Conservation (phyloP, 2,888 invertebrate genomes). For the Stomorhina lunata region DNA sequence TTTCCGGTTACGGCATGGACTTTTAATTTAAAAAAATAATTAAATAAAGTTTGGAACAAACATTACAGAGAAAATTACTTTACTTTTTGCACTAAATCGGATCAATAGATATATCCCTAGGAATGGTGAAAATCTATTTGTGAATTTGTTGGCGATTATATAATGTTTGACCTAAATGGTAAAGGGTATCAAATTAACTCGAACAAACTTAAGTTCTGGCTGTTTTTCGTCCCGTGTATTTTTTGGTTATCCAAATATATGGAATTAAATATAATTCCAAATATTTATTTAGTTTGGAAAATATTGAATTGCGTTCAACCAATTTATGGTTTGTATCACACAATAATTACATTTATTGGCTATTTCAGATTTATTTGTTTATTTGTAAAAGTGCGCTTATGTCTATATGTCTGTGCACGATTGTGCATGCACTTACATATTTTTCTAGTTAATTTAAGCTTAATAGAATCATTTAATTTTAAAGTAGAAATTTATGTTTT, state of each 20-base stretch:
- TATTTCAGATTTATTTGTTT: not conserved
- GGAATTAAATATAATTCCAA: not conserved
- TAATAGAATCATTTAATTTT: not conserved
- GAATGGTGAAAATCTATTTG: too few relatives aligned
- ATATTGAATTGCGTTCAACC: too few relatives aligned
- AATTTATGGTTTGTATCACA: not conserved
- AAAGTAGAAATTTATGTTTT: constrained; percentile 21
- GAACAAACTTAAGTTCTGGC: too few relatives aligned
- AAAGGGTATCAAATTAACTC: too few relatives aligned
- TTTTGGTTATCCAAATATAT: not conserved
- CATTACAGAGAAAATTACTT: too few relatives aligned
- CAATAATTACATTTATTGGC: not conserved
- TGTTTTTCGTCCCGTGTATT: not conserved
- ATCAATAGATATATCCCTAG: too few relatives aligned
- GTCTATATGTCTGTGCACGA: not conserved
- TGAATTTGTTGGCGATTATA: too few relatives aligned
- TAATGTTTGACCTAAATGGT: too few relatives aligned
- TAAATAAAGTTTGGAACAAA: too few relatives aligned
- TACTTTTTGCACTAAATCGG: too few relatives aligned
- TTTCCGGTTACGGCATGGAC: too few relatives aligned
- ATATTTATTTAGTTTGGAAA: not conserved
- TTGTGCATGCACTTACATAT: not conserved
- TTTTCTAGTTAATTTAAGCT: constrained; percentile 18
- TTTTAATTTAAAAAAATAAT: too few relatives aligned
- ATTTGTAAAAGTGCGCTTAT: not conserved